phyloP scores from a whole-genome alignment of 64 coral and sea anemone genomes.

The Dendronephthya gigantea region DNA sequence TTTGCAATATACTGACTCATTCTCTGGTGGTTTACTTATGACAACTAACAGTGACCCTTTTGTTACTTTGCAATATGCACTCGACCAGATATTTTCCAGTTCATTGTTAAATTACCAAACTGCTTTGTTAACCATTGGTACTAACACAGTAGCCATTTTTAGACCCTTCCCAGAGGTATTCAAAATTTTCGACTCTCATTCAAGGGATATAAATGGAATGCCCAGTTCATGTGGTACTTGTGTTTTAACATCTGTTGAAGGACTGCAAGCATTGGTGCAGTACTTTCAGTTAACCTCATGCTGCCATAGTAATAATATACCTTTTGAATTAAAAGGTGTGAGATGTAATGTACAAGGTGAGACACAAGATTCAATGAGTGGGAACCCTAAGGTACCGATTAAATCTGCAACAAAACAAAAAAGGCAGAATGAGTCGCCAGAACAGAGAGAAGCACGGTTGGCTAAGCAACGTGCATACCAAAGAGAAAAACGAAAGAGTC shows the following conservation, averaged over 20 bases:
- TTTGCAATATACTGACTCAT: neutral
- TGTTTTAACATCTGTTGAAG: neutral
- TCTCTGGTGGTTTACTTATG: neutral
- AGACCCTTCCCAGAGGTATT: too few species aligned
- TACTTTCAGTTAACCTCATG: neutral
- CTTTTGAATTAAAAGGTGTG: too few species aligned
- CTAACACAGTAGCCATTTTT: too few species aligned
- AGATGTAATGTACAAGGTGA: too few species aligned
- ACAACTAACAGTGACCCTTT: neutral
- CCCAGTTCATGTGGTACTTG: neutral
- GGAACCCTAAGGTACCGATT: neutral
- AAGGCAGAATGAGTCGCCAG: neutral
- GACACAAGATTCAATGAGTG: too few species aligned
- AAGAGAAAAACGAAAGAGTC: neutral
- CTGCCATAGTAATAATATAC: neutral
- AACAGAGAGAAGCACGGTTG: neutral
- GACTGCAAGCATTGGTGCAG: neutral
- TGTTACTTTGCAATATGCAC: neutral
- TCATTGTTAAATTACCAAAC: too few species aligned
- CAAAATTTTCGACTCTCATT: neutral
- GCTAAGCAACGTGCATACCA: neutral
- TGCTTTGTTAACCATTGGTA: too few species aligned
- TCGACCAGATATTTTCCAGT: neutral
- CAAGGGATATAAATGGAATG: neutral
- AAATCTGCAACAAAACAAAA: neutral